Evolutionary conservation across 2,888 invertebrate species (phyloP).

Genomic region (Andrena flavipes): DNA sequence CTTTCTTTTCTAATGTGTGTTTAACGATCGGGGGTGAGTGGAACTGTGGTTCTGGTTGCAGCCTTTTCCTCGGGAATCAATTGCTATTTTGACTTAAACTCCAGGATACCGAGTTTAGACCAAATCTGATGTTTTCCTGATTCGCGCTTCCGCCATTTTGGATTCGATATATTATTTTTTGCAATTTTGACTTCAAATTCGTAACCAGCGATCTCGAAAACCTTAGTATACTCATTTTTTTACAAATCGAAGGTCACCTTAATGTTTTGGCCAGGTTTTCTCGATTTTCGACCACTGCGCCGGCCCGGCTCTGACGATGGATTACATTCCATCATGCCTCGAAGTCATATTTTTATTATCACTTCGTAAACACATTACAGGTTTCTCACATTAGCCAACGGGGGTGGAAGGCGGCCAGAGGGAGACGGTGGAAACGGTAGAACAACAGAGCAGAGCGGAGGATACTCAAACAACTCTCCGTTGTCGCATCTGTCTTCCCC

Average conservation of each 20-base stretch:
- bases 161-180: too few relatives aligned
- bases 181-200: too few relatives aligned
- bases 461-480: conserved; percentile 42
- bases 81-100: too few relatives aligned
- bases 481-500: conserved; percentile 62
- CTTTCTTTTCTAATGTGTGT: neutral
- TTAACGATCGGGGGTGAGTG: neutral
- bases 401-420: neutral
- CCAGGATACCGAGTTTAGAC: too few relatives aligned
- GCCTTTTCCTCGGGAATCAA: conserved; percentile 48
- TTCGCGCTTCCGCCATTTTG: too few relatives aligned
- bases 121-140: too few relatives aligned
- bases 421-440: conserved; percentile 50
- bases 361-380: conserved; percentile 74
- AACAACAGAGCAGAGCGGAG: conserved; percentile 41
- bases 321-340: conserved; percentile 72
- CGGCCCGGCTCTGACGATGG: conserved; percentile 34
- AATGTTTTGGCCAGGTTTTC: too few relatives aligned
- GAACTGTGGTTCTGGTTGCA: neutral
- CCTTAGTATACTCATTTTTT: too few relatives aligned
- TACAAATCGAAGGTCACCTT: too few relatives aligned
- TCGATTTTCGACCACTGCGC: too few relatives aligned
- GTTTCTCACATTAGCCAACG: conserved; percentile 73
- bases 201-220: too few relatives aligned
- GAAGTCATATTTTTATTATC: conserved; percentile 78